Percentiles rank a stretch among this genome's conserved stretches.
These are phyloP conservation scores for Myathropa florea DNA, from an alignment of 2,888 invertebrate genomes.

Conservation along the genomic window DNA sequence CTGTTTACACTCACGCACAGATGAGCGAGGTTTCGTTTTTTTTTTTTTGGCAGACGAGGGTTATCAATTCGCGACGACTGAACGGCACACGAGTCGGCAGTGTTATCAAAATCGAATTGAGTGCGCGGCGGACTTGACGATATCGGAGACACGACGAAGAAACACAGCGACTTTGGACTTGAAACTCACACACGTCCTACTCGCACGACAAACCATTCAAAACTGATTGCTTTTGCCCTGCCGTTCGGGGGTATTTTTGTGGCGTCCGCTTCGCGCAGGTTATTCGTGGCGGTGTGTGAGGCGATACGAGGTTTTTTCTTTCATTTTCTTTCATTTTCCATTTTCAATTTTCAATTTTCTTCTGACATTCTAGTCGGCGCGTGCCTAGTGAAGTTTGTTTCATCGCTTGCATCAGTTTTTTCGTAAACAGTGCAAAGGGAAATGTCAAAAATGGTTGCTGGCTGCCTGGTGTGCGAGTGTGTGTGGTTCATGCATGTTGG, in stretches of 20 bases:
- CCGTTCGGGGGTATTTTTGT: constrained; percentile 62
- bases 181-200: constrained; percentile 31
- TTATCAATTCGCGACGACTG: neutral
- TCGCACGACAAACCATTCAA: constrained; percentile 48
- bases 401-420: no score
- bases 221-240: constrained; percentile 60
- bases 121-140: constrained; percentile 25
- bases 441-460: constrained; percentile 38
- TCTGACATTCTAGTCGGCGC: constrained; percentile 11
- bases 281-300: neutral
- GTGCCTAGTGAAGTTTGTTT: constrained; percentile 2
- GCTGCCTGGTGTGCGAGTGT: no score
- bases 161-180: neutral
- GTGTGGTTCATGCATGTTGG: neutral
- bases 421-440: constrained; percentile 58
- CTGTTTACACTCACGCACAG: neutral
- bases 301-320: neutral
- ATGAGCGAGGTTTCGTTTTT: neutral
- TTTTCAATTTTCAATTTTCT: neutral
- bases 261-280: constrained; percentile 48
- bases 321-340: neutral
- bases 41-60: neutral
- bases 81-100: neutral
- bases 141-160: constrained; percentile 13
- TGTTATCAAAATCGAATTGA: constrained; percentile 18